phyloP scores from a whole-genome alignment of 2,113 vertebrate species.

The Phocoena phocoena region DNA sequence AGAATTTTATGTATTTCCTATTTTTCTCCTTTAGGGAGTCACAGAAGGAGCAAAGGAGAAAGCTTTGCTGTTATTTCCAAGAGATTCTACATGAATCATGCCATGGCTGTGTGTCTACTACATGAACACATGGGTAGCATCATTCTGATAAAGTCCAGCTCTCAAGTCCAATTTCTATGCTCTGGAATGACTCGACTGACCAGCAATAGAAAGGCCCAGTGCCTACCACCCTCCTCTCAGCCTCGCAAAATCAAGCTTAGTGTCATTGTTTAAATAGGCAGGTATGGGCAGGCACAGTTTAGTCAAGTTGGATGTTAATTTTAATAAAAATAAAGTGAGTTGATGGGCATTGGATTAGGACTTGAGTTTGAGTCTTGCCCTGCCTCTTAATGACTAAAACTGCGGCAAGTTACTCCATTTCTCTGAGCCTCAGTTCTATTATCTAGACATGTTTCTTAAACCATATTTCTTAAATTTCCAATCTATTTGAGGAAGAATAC shows the following conservation, averaged over 20 bases:
- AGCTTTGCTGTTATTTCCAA: not conserved
- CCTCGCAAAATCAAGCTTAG: not conserved
- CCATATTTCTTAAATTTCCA: not conserved
- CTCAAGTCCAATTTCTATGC: not conserved
- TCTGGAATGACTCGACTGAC: not conserved
- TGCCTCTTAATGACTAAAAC: not conserved
- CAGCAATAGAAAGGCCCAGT: not conserved
- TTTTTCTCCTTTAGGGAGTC: not conserved
- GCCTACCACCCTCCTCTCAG: not conserved
- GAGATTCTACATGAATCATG: not conserved
- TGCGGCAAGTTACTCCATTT: not conserved
- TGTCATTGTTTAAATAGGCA: not conserved
- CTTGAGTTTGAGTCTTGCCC: not conserved
- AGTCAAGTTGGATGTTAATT: not conserved
- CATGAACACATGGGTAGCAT: not conserved
- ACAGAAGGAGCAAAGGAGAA: not conserved
- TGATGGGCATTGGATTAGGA: not conserved
- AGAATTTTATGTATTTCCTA: slow-evolving; percentile 19
- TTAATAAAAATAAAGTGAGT: not conserved
- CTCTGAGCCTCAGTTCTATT: not conserved
- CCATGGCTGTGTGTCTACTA: no score
- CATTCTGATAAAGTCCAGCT: not conserved
- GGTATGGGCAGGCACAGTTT: not conserved
- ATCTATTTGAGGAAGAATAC: not conserved
- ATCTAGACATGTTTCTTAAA: not conserved